Evolutionary conservation across 2,888 invertebrate genomes (phyloP), one percentile per base, ranked within the genome.

Genomic region (Epinotia nisella): DNA sequence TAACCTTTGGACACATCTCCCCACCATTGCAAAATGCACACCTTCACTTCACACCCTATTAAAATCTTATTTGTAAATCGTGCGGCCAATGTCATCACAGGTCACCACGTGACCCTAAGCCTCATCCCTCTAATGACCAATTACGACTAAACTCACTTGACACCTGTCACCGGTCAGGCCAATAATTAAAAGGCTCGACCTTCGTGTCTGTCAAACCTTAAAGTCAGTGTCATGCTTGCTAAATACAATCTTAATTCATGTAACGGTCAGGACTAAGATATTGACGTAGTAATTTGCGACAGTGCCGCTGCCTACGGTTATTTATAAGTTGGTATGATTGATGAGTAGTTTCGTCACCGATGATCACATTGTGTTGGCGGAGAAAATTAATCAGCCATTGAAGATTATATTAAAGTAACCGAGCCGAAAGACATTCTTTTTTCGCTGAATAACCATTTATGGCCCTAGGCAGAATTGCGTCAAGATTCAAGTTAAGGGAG

Each of bases 141-240:
- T 73, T 68, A 73, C 49, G 45, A 24, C 39, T 19, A 24, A 72
- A 67, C 49, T 56, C 61, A 62, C 67, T 56, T 73, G 72, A 68
- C 72, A 64, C 61, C 68, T 62, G 62, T 68, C 72, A 73, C 56
- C 56, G 56, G 61, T 3, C 71, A 41, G 9, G 62, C 61, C 35
- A 21, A 24, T 73, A 73, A 73, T 68, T 73, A 73, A 68, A 68
- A 66, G 41, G 29, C 58, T 45, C 67, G 72, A 19, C 72, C 72
- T 73, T 73, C 24, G 72, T 24, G 71, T 71, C 72, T 24, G 58
- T 73, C 62, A 68, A 62, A 62, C 24, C 29, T 29, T 68, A 61
- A 73, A 73, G 72, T 72, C 49, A 55, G 66, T 72, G 61, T 72
- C 71, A 67, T n/a, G 45, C 24, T 51, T 62, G 56, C 49, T 55